phyloP scores from a whole-genome alignment of 2,797 vertebrate species.

The Somateria mollissima region DNA sequence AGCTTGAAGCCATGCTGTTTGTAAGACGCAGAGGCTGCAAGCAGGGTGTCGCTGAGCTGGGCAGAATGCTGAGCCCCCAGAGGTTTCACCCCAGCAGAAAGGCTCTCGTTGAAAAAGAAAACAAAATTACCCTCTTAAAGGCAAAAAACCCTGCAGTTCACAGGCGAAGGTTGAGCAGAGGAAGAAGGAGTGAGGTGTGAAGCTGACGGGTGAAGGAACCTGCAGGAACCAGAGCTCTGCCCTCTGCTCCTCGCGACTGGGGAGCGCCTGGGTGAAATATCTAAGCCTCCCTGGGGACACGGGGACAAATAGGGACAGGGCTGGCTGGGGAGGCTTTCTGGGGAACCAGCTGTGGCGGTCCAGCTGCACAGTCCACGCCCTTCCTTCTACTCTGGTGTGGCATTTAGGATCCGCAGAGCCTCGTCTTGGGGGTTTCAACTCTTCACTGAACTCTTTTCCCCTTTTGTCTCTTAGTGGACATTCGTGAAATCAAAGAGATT shows the following conservation, averaged over 20 bases:
- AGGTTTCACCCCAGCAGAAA: neutral
- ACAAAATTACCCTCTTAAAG: neutral
- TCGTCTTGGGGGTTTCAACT: neutral
- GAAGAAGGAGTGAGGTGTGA: neutral
- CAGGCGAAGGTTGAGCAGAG: neutral
- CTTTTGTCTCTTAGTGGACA: slow-evolving; percentile 85
- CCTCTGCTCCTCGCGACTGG: neutral
- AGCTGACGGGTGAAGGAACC: neutral
- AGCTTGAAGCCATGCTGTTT: neutral
- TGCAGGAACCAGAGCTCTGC: neutral
- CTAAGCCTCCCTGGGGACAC: rapidly evolving
- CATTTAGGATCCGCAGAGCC: neutral
- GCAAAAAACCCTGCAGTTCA: neutral
- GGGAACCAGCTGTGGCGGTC: neutral
- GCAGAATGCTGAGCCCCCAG: neutral
- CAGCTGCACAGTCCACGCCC: neutral
- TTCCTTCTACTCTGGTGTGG: neutral
- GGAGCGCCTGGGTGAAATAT: rapidly evolving
- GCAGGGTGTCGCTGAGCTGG: neutral
- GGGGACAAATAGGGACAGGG: neutral
- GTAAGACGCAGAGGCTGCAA: neutral
- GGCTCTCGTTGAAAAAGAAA: neutral
- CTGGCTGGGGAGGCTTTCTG: neutral
- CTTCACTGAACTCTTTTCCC: neutral
- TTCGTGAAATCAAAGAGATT: slow-evolving; percentile 98